Percentiles rank a stretch among this genome's conserved stretches.
Conservation (phyloP, 92 coral and sea anemone genomes). For the Zoanthus sociatus region DNA sequence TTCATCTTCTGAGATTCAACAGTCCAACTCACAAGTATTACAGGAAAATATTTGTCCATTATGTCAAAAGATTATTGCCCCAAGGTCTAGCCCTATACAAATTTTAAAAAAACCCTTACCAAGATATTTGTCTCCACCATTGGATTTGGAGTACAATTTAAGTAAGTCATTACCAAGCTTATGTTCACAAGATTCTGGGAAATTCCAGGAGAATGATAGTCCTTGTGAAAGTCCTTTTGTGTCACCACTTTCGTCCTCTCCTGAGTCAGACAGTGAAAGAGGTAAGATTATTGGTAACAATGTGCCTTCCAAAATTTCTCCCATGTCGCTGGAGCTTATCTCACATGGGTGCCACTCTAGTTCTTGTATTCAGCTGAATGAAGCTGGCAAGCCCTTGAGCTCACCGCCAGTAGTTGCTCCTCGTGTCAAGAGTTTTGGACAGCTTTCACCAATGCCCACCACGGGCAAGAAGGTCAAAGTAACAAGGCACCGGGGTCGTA, state of each 20-base stretch:
- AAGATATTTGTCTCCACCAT: constrained; percentile 20
- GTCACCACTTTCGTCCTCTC: constrained; percentile 32
- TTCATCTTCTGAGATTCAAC: not conserved
- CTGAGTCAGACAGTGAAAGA: constrained; percentile 24
- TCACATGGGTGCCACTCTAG: constrained; percentile 22
- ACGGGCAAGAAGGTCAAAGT: constrained; percentile 16
- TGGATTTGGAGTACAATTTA: not conserved
- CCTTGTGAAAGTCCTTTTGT: constrained; percentile 15
- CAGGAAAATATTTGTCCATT: not conserved
- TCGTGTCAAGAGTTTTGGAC: constrained; percentile 31
- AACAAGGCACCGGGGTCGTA: constrained; percentile 13
- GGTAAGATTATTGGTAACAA: not conserved
- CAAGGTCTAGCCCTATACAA: not conserved
- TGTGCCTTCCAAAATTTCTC: not conserved
- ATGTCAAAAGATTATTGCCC: constrained; percentile 6
- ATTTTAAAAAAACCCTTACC: constrained; percentile 16
- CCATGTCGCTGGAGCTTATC: not conserved
- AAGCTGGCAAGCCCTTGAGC: constrained; percentile 5
- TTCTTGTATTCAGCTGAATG: constrained; percentile 41
- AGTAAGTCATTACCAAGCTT: constrained; percentile 31
- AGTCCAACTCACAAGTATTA: not conserved
- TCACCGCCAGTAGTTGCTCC: constrained; percentile 35
- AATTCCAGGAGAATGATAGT: constrained; percentile 10
- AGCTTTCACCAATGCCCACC: constrained; percentile 13
- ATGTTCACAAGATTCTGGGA: not conserved